A percentile compares a stretch with the other conserved stretches of the same genome.
Conservation (phyloP, 2,888 invertebrate genomes). For the Dicycla oo region DNA sequence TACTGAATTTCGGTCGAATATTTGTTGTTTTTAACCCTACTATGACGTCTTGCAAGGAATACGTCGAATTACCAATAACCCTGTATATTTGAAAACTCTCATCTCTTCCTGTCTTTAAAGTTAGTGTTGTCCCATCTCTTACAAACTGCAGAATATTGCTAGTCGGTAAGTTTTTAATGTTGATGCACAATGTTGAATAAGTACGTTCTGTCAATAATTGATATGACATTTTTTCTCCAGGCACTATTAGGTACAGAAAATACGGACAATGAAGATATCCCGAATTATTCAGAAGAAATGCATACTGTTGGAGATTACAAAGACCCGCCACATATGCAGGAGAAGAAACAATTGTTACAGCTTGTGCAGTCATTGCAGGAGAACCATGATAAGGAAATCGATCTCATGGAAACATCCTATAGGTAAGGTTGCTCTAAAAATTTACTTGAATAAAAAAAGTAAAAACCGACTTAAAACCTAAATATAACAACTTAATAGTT, state of each 20-base stretch:
- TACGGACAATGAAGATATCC: constrained; percentile 64
- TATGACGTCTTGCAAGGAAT: no score
- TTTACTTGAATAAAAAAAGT: no score
- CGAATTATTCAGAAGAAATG: constrained; percentile 60
- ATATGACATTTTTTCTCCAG: constrained; percentile 65
- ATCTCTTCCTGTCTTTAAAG: neutral
- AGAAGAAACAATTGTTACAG: constrained; percentile 84
- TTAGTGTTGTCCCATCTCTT: neutral
- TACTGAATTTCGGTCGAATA: no score
- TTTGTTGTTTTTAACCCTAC: no score
- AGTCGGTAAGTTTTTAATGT: no score
- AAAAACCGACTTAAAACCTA: no score
- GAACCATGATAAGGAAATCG: constrained; percentile 91
- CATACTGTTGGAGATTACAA: constrained; percentile 67
- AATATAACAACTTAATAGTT: no score
- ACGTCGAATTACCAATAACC: no score
- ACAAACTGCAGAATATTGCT: neutral
- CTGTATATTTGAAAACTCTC: neutral
- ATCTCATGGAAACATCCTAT: constrained; percentile 91
- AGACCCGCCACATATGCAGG: constrained; percentile 78
- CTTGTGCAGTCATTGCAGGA: constrained; percentile 89
- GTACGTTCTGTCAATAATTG: no score
- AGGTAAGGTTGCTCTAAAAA: constrained; percentile 81
- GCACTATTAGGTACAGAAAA: constrained; percentile 77
- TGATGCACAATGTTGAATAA: no score